Percentiles rank a stretch among this genome's conserved stretches.
phyloP scores from a whole-genome alignment of 2,888 invertebrate genomes.

The Allygus modestus region DNA sequence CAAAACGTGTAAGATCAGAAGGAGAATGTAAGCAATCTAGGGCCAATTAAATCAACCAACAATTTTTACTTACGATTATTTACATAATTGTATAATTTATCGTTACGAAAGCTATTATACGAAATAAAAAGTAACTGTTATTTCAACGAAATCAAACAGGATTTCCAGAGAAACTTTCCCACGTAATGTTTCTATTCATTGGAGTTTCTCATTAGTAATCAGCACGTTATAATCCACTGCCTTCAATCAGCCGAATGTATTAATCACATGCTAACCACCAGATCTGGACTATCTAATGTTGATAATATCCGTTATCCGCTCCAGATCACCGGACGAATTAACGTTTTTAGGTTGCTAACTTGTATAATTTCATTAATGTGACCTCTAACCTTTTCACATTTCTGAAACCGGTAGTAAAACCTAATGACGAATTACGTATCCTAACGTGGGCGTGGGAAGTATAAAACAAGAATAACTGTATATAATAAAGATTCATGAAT shows the following conservation, averaged over 20 bases:
- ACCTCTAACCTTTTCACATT: not conserved
- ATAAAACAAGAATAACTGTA: slow-evolving; percentile 5
- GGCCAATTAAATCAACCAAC: no score
- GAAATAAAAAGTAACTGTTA: no score
- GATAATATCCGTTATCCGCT: slow-evolving; percentile 19
- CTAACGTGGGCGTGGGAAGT: not conserved
- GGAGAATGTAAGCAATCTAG: no score
- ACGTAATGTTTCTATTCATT: slow-evolving; percentile 1
- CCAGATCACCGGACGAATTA: slow-evolving; percentile 24
- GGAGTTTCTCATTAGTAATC: not conserved
- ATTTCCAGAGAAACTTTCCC: not conserved
- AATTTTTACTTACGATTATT: no score
- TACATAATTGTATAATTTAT: no score
- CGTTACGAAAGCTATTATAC: no score
- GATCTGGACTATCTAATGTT: not conserved
- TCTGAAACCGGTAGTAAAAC: not conserved
- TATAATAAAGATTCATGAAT: slow-evolving; percentile 14
- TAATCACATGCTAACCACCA: slow-evolving; percentile 5
- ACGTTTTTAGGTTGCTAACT: slow-evolving; percentile 16
- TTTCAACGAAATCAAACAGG: not conserved
- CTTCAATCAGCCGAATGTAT: slow-evolving; percentile 34
- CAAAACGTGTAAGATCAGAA: no score
- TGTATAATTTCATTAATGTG: not conserved
- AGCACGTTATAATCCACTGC: not conserved
- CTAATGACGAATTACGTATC: not conserved